These are phyloP conservation scores for Oxystoma pomonae DNA, from an alignment of 2,888 invertebrate species.

Conservation along the genomic window DNA sequence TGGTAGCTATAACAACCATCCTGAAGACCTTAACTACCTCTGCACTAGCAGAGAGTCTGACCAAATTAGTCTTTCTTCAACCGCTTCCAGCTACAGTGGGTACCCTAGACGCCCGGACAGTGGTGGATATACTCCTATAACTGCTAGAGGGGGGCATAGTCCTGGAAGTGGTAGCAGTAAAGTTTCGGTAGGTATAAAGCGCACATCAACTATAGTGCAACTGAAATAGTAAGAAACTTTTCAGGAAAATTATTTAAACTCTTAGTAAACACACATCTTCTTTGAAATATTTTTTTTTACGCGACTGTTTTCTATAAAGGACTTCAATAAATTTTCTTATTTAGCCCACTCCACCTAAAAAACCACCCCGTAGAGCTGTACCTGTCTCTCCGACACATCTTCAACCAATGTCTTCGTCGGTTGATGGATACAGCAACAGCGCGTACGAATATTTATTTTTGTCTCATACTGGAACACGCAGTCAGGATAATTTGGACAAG, in stretches of 20 bases:
- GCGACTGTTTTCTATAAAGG: neutral
- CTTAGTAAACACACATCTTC: too few species aligned
- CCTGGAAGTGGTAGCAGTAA: constrained; percentile 56
- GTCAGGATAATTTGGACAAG: constrained; percentile 67
- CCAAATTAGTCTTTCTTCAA: constrained; percentile 59
- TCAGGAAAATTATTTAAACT: too few species aligned
- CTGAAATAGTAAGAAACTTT: neutral
- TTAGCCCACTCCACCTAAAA: constrained; percentile 82
- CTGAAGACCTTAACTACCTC: constrained; percentile 52
- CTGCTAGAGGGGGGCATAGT: constrained; percentile 51
- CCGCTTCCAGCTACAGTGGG: constrained; percentile 56
- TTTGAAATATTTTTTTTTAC: too few species aligned
- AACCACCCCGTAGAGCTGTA: constrained; percentile 81
- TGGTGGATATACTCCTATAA: constrained; percentile 55
- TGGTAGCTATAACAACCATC: constrained; percentile 49
- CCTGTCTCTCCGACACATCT: constrained; percentile 82
- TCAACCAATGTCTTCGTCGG: constrained; percentile 55
- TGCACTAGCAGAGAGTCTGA: constrained; percentile 55
- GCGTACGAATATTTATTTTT: constrained; percentile 61
- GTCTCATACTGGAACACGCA: constrained; percentile 62
- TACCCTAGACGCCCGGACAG: constrained; percentile 51
- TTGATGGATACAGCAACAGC: constrained; percentile 57
- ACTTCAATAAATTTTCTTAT: too few species aligned
- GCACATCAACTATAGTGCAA: neutral
- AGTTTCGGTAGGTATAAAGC: constrained; percentile 57